Conservation (phyloP, 1,140 invertebrate genomes). For the Vanessa tameamea region DNA sequence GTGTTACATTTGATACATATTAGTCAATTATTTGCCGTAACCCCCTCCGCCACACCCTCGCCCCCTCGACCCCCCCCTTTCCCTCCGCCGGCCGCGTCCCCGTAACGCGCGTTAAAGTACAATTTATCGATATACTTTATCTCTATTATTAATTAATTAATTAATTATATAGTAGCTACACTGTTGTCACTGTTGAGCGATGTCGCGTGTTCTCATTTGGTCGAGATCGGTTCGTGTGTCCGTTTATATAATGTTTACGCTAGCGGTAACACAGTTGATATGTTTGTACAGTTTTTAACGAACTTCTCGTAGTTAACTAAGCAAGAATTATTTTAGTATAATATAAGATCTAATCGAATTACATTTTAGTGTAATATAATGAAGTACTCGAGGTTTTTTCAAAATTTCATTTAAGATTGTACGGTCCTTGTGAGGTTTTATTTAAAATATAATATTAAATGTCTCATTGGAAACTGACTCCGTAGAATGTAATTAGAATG, state of each 20-base stretch:
- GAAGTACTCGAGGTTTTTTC: conserved; percentile 65
- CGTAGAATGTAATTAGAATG: conserved; percentile 74
- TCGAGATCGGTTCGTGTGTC: conserved; percentile 33
- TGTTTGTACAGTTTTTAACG: conserved; percentile 80
- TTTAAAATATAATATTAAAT: conserved; percentile 59
- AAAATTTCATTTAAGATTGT: conserved; percentile 68
- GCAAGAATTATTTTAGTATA: conserved; percentile 79
- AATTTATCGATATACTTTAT: conserved; percentile 63
- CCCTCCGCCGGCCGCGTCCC: conserved; percentile 46
- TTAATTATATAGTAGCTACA: conserved; percentile 49
- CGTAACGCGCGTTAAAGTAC: conserved; percentile 60
- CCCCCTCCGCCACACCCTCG: conserved; percentile 14
- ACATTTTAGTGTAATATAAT: conserved; percentile 75
- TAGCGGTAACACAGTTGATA: conserved; percentile 60
- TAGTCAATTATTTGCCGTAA: conserved; percentile 52
- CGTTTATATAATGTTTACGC: conserved; percentile 57
- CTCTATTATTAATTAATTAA: conserved; percentile 58
- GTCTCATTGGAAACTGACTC: conserved; percentile 69
- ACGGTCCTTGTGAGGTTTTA: conserved; percentile 54
- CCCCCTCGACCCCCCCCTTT: background rate
- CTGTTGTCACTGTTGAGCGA: conserved; percentile 58
- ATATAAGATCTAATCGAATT: conserved; percentile 79
- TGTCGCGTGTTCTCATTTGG: conserved; percentile 48
- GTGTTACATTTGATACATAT: conserved; percentile 30
- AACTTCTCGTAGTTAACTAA: conserved; percentile 76